These are phyloP conservation scores for Neogale vison DNA, from an alignment of 2,113 vertebrate species.

Conservation along the genomic window DNA sequence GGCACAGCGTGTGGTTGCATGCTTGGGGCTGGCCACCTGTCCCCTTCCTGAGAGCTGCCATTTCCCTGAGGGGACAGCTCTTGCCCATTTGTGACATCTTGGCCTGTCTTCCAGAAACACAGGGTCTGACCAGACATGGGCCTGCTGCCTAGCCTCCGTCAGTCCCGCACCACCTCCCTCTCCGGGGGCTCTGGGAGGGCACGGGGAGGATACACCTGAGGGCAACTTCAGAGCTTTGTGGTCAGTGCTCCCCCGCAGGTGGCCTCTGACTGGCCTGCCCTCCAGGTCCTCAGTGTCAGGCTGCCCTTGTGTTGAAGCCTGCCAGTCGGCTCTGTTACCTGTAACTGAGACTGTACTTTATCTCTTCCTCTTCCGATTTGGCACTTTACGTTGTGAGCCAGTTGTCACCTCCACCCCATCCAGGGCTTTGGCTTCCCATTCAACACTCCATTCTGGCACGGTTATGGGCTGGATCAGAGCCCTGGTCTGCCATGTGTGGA, in stretches of 20 bases:
- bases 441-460: background rate
- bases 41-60: background rate
- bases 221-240: too few relatives aligned
- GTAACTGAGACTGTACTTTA: background rate
- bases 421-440: background rate
- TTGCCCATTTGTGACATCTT: too few relatives aligned
- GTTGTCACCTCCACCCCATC: background rate
- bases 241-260: too few relatives aligned
- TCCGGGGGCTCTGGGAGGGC: background rate
- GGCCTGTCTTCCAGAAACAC: background rate
- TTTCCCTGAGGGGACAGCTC: too few relatives aligned
- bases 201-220: background rate
- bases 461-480: background rate
- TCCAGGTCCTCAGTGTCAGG: rapidly evolving
- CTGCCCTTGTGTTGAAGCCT: background rate
- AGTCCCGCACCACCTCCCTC: background rate
- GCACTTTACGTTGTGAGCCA: background rate
- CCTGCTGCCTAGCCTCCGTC: background rate
- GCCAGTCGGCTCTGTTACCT: background rate
- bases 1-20: background rate
- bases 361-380: background rate
- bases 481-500: too few relatives aligned
- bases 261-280: background rate
- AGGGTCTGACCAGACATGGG: background rate
- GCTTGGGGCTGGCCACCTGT: background rate